A percentile compares a stretch with the other conserved stretches of the same genome.
These are phyloP conservation scores for Scartelaos histophorus DNA, from an alignment of 2,113 vertebrate genomes.

Conservation along the genomic window DNA sequence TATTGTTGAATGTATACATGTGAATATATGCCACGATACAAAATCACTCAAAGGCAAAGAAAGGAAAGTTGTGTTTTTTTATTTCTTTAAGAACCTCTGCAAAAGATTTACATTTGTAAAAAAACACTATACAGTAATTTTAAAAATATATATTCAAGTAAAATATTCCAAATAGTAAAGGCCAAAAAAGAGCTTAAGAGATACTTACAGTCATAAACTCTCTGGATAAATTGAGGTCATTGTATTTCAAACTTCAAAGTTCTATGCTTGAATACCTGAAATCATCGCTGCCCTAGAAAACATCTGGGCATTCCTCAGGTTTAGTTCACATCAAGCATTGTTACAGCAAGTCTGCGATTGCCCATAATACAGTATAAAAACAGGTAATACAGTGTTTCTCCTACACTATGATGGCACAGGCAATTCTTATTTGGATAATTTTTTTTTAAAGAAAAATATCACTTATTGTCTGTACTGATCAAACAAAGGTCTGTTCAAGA, in stretches of 20 bases:
- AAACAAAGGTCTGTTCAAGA: too few relatives aligned
- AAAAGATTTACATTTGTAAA: slow-evolving; percentile 17
- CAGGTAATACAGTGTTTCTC: not conserved
- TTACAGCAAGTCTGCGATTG: not conserved
- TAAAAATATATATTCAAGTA: slow-evolving; percentile 63
- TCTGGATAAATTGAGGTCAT: slow-evolving; percentile 31
- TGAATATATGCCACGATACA: not conserved
- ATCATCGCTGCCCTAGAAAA: slow-evolving; percentile 12
- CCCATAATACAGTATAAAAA: not conserved
- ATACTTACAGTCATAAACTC: slow-evolving; percentile 18
- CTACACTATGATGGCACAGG: too few relatives aligned
- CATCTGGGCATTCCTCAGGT: slow-evolving; percentile 10
- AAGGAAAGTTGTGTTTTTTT: not conserved
- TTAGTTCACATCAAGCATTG: not conserved
- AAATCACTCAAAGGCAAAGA: slow-evolving; percentile 7
- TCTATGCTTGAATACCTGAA: slow-evolving; percentile 11
- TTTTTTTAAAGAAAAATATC: too few relatives aligned
- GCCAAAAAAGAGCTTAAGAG: slow-evolving; percentile 14
- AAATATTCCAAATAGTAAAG: slow-evolving; percentile 36
- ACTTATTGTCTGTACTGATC: too few relatives aligned
- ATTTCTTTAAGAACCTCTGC: slow-evolving; percentile 29
- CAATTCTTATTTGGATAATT: too few relatives aligned
- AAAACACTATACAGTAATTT: slow-evolving; percentile 63
- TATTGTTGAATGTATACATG: not conserved
- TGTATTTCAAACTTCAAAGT: not conserved